Evolutionary conservation across 2,888 invertebrate genomes (phyloP), one percentile per base, ranked within the genome.

Genomic region (Cryptosula pallasiana): DNA sequence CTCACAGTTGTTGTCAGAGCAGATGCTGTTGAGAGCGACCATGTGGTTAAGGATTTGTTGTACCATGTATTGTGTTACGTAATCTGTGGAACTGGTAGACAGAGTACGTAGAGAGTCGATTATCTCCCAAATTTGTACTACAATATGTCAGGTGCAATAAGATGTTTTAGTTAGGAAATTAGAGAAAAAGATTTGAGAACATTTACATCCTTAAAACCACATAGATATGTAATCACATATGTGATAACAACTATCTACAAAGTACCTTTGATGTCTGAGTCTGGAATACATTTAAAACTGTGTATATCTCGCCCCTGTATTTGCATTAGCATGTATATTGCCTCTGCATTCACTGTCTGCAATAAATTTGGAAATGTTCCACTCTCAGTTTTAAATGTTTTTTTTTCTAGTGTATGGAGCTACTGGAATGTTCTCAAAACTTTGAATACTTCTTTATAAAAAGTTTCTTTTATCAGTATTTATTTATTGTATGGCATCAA

Each of bases 241-340:
- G 20, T 20, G 20, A 45, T 13, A 9, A 45, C 9, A 45, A 9
- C 9, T 13, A 45, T 20, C 16, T 35, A 63, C 73, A 73, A 72
- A 80, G n/a, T n/a, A n/a, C 80, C 77, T 76, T 76, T 77, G 2
- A 80, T 74, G 71, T 80, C 76, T 29, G 77, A 77, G 0, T 29
- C 45, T 2, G 80, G 76, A 45, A 73, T 72, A 32, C 76, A 72
- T 3, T 70, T 58, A 71, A 78, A 80, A 25, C 74, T 71, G 3
- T 72, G 55, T 2, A 75, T 75, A 29, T 77, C 74, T 27, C 77
- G 73, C 72, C 78, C 73, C 34, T 77, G 74, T 36, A 80, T 76
- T 70, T 80, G 80, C n/a, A 80, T 72, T 13, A 77, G 75, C 78
- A 80, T 77, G 72, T 78, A 79, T 29, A 80, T 78, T 3, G 77